Base-by-base conservation (phyloP, 2,888 invertebrate species). In the Lasius fuliginosus region DNA sequence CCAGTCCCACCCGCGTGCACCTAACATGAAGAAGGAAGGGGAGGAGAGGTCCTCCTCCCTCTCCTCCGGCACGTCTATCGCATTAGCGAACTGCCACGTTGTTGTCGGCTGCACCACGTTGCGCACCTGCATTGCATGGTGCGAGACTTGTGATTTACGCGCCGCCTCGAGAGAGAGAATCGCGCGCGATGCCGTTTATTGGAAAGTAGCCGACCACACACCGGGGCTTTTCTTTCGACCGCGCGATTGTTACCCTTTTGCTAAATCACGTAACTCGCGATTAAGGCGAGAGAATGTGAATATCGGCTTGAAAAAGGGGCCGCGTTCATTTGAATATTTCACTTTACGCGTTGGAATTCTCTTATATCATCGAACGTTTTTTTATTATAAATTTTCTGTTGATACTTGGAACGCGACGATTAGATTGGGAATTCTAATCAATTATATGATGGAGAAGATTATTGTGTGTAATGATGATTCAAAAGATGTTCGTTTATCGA, bases 31-130 rank as follows among this genome's bases (percentile, higher is more conserved):
- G 8, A 53, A 36, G 6, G 36, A 36, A 36, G 36, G 36, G 18
- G 49, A 8, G 53, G 53, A n/a, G 53, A n/a, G 71, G 23, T 68
- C 40, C 68, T 40, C 62, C 62, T 36, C 60, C 62, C 15, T 36
- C n/a, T 67, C 65, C 77, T 64, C 82, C 83, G 58, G 81, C 85
- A 88, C 84, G 87, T 89, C 87, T 84, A 89, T 90, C 90, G 90
- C 87, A 90, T 90, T 90, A 90, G 89, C 88, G 88, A 86, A 81
- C 71, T 86, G 81, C 88, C 86, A 88, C 86, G 84, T 89, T 89
- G 84, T 89, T 89, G 89, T 88, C 71, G 67, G 81, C 82, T 83
- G 89, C 89, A 83, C 75, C 89, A 74, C 89, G 77, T 84, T 84
- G 46, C 33, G 73, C 77, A 69, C 88, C 88, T 64, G 87, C 88